Base-by-base conservation (phyloP, 2,888 invertebrate species). In the Athalia rosae region DNA sequence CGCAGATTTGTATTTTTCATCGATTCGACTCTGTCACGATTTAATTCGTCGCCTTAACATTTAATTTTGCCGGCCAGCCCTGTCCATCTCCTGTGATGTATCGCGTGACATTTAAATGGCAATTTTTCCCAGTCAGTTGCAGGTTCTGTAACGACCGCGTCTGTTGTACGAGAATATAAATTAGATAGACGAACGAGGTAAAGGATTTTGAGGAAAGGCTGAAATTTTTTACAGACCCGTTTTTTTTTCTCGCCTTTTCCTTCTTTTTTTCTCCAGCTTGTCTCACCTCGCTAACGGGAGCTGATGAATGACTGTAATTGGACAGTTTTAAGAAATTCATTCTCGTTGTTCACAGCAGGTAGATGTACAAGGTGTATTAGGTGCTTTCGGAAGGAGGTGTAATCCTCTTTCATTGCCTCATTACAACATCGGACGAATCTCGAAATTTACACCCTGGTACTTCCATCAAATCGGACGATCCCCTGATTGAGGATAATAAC, bases 301-400 rank as follows among this genome's bases (percentile, higher is more conserved):
- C 50, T 67, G 67, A 67, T 28, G 50, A 67, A 67, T 67, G 48
- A 50, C 50, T 41, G 50, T 53, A 53, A 67, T 50, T 67, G 53
- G 67, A 41, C 50, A 6, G 11, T n/a, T 48, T 28, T 2, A 11
- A 9, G 50, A 28, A 50, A 11, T 50, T 67, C 41, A 6, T 67
- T 7, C 11, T 7, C 28, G 28, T 28, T n/a, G 13, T n/a, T 67
- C 2, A 11, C 11, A 53, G 67, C 28, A n/a, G 67, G 50, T 6
- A 11, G 50, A 15, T 28, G 6, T 28, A 53, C 28, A 13, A 66
- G 15, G 48, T 13, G n/a, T 67, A 28, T 9, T 50, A 28, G n/a
- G 67, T 5, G 53, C 7, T 50, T 28, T 13, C 13, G 9, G 13
- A 48, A 67, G 28, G 28, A 67, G 3, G 28, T 28, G n/a, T n/a